Conservation (phyloP, 2,797 vertebrate species). For the Labeo calbasu region DNA sequence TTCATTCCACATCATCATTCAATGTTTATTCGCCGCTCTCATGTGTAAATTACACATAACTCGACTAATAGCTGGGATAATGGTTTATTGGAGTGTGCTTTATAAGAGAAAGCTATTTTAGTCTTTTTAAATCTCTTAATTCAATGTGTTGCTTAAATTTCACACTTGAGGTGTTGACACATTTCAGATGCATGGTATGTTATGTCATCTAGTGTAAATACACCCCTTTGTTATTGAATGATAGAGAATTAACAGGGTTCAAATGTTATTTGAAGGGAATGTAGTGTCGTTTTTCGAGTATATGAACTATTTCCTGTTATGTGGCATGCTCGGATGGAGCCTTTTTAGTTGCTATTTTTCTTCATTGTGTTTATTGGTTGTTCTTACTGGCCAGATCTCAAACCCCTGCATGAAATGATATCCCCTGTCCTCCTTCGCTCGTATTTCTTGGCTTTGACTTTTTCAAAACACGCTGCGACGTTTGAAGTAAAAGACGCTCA, state of each 20-base stretch:
- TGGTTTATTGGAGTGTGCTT: neutral
- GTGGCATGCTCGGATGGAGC: neutral
- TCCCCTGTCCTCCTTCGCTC: slow-evolving; percentile 26
- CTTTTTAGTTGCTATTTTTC: neutral
- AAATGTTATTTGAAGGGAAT: neutral
- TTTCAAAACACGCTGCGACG: slow-evolving; percentile 57
- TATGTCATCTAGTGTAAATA: neutral
- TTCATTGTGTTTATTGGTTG: slow-evolving; percentile 16
- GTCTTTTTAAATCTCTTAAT: neutral
- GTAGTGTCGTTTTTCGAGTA: neutral
- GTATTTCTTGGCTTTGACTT: slow-evolving; percentile 19
- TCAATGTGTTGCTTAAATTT: neutral
- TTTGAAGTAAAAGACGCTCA: slow-evolving; percentile 51
- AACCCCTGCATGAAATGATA: slow-evolving; percentile 7
- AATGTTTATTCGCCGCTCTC: neutral
- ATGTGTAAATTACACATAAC: neutral
- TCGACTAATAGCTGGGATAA: neutral
- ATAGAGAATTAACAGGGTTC: neutral
- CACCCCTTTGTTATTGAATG: neutral
- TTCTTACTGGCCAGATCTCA: slow-evolving; percentile 14
- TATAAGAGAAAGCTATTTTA: neutral
- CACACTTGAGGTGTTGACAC: neutral
- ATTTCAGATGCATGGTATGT: neutral
- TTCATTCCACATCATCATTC: neutral
- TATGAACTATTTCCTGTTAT: slow-evolving; percentile 23